These are phyloP conservation scores for Parascotia fuliginaria DNA, from an alignment of 2,888 invertebrate species.

Conservation along the genomic window DNA sequence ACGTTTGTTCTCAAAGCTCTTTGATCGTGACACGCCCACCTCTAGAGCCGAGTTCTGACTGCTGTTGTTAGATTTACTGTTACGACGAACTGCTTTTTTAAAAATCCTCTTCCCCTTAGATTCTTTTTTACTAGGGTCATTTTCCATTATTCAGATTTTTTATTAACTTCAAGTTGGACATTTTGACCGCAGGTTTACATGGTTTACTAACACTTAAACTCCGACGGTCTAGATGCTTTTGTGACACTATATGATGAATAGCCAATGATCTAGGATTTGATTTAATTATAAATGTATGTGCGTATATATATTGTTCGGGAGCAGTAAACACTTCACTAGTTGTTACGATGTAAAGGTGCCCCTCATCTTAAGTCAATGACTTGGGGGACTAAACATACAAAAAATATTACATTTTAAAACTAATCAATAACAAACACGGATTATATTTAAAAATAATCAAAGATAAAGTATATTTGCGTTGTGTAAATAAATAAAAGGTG, in stretches of 20 bases:
- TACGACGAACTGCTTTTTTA: constrained; percentile 75
- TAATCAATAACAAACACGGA: constrained; percentile 41
- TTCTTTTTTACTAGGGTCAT: constrained; percentile 81
- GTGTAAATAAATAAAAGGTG: constrained; percentile 38
- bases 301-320: constrained; percentile 26
- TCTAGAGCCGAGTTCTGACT: constrained; percentile 63
- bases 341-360: constrained; percentile 61
- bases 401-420: constrained; percentile 61
- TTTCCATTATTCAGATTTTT: constrained; percentile 77
- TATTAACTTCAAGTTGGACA: constrained; percentile 59
- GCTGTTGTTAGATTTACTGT: constrained; percentile 69
- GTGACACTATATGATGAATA: constrained; percentile 8
- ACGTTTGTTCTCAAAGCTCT: constrained; percentile 68
- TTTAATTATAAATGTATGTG: constrained; percentile 18
- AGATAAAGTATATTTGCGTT: constrained; percentile 45
- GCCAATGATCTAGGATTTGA: constrained; percentile 13
- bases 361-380: constrained; percentile 64
- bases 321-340: constrained; percentile 55
- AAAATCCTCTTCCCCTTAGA: constrained; percentile 79
- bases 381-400: constrained; percentile 53
- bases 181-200: constrained; percentile 66
- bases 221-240: constrained; percentile 6
- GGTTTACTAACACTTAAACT: constrained; percentile 17
- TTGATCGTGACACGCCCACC: constrained; percentile 63
- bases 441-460: constrained; percentile 36